Percentiles rank a stretch among this genome's conserved stretches.
phyloP scores from a whole-genome alignment of 35 echinoderm and acorn worm species.

The Hemicentrotus pulcherrimus region DNA sequence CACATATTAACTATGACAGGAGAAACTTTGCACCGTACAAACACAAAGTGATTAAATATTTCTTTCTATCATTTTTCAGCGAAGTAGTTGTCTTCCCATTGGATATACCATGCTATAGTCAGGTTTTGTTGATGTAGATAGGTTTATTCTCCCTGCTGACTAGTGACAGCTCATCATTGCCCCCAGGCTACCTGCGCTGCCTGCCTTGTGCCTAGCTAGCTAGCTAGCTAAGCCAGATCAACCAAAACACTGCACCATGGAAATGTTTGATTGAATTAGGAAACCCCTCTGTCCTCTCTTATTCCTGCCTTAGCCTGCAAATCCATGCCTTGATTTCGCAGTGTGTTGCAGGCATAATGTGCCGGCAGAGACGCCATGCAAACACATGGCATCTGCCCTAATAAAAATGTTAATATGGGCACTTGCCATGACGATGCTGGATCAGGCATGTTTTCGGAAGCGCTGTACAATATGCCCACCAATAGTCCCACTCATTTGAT shows the following conservation, averaged over 20 bases:
- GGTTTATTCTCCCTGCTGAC: background rate
- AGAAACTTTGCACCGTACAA: too few species aligned
- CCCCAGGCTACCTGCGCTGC: slow-evolving; percentile 12
- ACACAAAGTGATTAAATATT: too few species aligned
- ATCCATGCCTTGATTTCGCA: slow-evolving; percentile 16
- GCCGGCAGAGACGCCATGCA: slow-evolving; percentile 6
- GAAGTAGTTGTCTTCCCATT: too few species aligned
- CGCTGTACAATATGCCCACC: background rate
- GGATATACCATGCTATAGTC: background rate
- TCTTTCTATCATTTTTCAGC: too few species aligned
- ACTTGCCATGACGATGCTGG: background rate
- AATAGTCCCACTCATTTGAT: background rate
- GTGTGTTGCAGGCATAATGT: background rate
- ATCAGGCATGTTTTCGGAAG: background rate
- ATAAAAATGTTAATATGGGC: slow-evolving; percentile 14
- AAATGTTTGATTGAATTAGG: slow-evolving; percentile 44
- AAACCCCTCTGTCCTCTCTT: slow-evolving; percentile 28
- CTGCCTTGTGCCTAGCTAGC: background rate
- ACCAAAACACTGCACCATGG: background rate
- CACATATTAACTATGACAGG: too few species aligned
- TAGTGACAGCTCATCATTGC: slow-evolving; percentile 40
- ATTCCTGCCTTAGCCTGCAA: background rate
- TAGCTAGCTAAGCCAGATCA: slow-evolving; percentile 24
- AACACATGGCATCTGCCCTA: slow-evolving; percentile 16
- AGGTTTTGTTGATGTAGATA: background rate